Evolutionary conservation across 2,888 invertebrate genomes (phyloP).

Genomic region (Drosophila pegasa): DNA sequence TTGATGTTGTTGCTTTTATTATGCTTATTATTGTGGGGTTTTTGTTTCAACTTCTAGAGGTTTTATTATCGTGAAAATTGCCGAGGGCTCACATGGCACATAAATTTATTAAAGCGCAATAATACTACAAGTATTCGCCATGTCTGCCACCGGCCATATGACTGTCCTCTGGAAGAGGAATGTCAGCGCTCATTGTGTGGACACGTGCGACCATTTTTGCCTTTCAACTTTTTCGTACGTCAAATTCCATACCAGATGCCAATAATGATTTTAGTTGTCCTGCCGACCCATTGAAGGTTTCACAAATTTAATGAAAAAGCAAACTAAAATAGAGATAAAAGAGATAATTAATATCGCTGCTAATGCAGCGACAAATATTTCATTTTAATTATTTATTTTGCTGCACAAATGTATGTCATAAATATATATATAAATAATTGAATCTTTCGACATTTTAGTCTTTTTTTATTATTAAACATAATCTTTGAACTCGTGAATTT

Average conservation of each 20-base stretch:
- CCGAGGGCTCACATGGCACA: conserved; percentile 60
- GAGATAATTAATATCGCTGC: background rate
- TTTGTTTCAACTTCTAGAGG: conserved; percentile 50
- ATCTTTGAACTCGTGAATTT: conserved; percentile 8
- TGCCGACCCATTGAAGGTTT: conserved; percentile 5
- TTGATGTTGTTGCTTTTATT: conserved; percentile 56
- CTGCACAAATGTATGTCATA: background rate
- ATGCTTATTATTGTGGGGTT: conserved; percentile 69
- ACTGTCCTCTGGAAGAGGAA: conserved; percentile 5
- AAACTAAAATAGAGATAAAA: background rate
- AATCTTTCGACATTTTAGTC: background rate
- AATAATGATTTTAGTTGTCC: conserved; percentile 20
- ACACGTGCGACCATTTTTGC: conserved; percentile 32
- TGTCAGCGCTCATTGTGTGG: conserved; percentile 26
- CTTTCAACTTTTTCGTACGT: conserved; percentile 3
- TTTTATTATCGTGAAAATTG: conserved; percentile 60
- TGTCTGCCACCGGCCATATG: conserved; percentile 27
- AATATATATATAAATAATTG: conserved; percentile 3
- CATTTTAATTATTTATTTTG: background rate
- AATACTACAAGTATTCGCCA: conserved; percentile 43
- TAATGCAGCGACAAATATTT: background rate
- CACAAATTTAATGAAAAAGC: background rate
- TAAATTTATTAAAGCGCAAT: conserved; percentile 68
- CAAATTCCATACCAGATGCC: background rate
- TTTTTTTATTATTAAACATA: background rate